Evolutionary conservation across 2,113 vertebrate genomes (phyloP).

Genomic region (Cyanoramphus novaezelandiae): DNA sequence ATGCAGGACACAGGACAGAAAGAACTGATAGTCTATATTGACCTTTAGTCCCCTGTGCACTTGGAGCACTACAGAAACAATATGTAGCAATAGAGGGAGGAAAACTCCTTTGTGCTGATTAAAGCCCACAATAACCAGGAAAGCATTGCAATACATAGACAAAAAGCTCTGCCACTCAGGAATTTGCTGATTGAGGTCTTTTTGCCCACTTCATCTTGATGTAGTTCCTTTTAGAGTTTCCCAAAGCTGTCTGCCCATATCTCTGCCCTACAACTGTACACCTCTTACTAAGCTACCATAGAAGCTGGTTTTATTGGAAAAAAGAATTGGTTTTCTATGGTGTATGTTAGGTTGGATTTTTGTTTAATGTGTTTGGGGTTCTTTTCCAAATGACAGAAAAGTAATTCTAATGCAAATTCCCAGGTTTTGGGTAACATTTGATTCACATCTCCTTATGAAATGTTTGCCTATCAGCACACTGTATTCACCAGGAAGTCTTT

Average conservation of each 20-base stretch:
- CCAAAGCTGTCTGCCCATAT: background rate
- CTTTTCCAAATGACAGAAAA: background rate
- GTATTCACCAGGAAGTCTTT: background rate
- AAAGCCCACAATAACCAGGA: background rate
- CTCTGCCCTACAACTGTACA: background rate
- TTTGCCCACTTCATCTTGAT: background rate
- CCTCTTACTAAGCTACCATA: background rate
- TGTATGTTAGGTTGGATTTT: background rate
- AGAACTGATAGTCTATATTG: background rate
- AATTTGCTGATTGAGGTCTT: background rate
- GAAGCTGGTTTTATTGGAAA: background rate
- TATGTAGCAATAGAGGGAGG: background rate
- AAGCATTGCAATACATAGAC: background rate
- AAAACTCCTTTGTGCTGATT: background rate
- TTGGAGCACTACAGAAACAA: background rate
- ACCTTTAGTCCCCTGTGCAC: background rate
- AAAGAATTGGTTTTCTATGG: background rate
- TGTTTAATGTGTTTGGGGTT: background rate
- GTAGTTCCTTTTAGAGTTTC: background rate
- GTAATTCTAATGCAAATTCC: background rate
- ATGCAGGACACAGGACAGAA: background rate
- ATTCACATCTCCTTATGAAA: background rate
- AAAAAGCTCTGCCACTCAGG: background rate
- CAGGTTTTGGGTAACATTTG: background rate
- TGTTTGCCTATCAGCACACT: background rate